Evolutionary conservation across 2,797 vertebrate genomes (phyloP).

Genomic region (Pseudochirops corinnae): DNA sequence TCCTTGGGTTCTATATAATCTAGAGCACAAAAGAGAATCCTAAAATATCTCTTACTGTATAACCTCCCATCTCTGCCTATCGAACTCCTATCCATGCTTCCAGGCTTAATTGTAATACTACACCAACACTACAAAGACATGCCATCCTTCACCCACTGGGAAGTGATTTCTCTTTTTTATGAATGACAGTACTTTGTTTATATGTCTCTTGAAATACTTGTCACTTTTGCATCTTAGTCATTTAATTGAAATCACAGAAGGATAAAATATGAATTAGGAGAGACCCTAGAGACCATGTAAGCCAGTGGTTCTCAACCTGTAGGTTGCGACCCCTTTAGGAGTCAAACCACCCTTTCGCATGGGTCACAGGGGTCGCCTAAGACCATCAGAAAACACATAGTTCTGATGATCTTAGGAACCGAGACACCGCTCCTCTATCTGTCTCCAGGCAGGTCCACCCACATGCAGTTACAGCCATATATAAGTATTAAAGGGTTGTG

Average conservation of each 20-base stretch:
- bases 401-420: too few relatives aligned
- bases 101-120: background rate
- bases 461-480: too few relatives aligned
- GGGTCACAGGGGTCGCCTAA: too few relatives aligned
- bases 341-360: too few relatives aligned
- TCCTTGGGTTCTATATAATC: background rate
- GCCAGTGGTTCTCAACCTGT: background rate
- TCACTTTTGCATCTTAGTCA: background rate
- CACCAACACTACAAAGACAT: background rate
- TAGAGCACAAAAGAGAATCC: conserved; percentile 15
- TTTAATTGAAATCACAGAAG: background rate
- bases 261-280: background rate
- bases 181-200: background rate
- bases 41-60: conserved; percentile 17
- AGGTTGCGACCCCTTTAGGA: too few relatives aligned
- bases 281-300: background rate
- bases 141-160: background rate
- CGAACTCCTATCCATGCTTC: background rate
- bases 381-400: too few relatives aligned
- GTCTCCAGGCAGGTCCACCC: too few relatives aligned
- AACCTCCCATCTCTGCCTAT: background rate
- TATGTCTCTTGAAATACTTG: background rate
- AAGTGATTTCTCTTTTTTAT: background rate
- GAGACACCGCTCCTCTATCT: too few relatives aligned
- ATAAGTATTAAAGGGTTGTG: too few relatives aligned